phyloP scores from a whole-genome alignment of 2,113 vertebrate species.

The Mesembrinibis cayennensis region DNA sequence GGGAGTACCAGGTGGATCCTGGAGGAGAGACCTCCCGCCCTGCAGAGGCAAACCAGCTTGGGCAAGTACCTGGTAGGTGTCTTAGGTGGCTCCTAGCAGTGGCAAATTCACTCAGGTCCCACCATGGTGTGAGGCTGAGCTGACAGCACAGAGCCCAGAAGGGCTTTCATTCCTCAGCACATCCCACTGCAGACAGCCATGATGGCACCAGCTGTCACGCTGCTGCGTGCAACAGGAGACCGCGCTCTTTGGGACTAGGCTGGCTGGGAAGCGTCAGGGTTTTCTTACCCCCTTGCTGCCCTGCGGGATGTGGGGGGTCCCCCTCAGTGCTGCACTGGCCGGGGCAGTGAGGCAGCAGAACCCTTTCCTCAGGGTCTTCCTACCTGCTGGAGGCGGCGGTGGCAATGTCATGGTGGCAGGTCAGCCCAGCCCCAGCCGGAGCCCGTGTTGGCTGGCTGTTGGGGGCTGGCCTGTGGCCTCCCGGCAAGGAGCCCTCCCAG shows the following conservation, averaged over 20 bases:
- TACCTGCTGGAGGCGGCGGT: accelerated
- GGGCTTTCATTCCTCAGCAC: no score
- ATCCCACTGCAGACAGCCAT: not conserved
- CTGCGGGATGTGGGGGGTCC: accelerated
- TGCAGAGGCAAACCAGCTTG: not conserved
- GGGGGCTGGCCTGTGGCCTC: not conserved
- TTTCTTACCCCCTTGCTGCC: no score
- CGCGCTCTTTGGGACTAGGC: accelerated
- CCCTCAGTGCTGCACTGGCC: not conserved
- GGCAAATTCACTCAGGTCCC: not conserved
- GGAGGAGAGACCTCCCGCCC: not conserved
- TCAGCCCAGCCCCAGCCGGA: accelerated
- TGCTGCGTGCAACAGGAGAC: not conserved
- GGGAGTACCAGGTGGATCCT: not conserved
- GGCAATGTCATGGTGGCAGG: not conserved
- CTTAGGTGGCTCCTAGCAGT: not conserved
- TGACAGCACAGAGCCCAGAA: accelerated
- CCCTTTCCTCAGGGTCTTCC: not conserved
- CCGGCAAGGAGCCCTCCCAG: no score
- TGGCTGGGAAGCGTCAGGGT: not conserved
- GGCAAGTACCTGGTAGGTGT: not conserved
- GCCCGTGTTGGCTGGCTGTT: accelerated
- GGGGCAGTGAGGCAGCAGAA: accelerated
- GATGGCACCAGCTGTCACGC: accelerated
- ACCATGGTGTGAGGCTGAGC: no score